phyloP scores from a whole-genome alignment of 2,113 vertebrate species.

The Eira barbara region DNA sequence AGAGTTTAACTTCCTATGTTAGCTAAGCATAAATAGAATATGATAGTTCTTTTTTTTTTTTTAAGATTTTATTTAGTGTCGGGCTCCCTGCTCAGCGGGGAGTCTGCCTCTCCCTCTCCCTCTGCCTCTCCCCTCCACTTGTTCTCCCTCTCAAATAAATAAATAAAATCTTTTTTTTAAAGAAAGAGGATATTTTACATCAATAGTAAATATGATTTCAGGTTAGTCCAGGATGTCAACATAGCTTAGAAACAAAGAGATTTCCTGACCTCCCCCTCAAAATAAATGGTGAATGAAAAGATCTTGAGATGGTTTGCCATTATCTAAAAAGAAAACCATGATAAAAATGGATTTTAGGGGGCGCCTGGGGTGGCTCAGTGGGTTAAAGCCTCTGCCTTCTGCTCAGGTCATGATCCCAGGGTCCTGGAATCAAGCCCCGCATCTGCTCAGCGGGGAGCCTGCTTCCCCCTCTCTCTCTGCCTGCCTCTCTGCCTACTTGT shows the following conservation, averaged over 20 bases:
- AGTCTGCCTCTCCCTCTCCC: not conserved
- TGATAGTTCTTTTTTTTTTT: not conserved
- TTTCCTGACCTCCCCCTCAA: not conserved
- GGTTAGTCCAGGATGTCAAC: not conserved
- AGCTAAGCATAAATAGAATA: not conserved
- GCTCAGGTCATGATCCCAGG: too few relatives aligned
- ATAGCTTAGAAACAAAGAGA: not conserved
- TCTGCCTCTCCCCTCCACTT: not conserved
- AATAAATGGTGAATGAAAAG: too few relatives aligned
- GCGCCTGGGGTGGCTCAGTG: too few relatives aligned
- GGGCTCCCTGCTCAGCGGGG: not conserved
- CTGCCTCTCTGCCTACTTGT: too few relatives aligned
- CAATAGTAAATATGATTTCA: not conserved
- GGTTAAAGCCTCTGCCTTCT: too few relatives aligned
- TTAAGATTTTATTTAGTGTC: not conserved
- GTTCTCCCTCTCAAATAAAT: not conserved
- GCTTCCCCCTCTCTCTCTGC: too few relatives aligned
- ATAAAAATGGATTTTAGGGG: too few relatives aligned
- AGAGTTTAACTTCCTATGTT: not conserved
- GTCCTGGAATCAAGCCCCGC: too few relatives aligned
- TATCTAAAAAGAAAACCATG: too few relatives aligned
- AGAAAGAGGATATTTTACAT: not conserved
- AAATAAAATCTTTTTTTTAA: not conserved
- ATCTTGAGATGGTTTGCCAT: too few relatives aligned
- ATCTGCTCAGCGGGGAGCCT: too few relatives aligned